phyloP scores from a whole-genome alignment of 2,888 invertebrate genomes.

The Caenorhabditis sp. region DNA sequence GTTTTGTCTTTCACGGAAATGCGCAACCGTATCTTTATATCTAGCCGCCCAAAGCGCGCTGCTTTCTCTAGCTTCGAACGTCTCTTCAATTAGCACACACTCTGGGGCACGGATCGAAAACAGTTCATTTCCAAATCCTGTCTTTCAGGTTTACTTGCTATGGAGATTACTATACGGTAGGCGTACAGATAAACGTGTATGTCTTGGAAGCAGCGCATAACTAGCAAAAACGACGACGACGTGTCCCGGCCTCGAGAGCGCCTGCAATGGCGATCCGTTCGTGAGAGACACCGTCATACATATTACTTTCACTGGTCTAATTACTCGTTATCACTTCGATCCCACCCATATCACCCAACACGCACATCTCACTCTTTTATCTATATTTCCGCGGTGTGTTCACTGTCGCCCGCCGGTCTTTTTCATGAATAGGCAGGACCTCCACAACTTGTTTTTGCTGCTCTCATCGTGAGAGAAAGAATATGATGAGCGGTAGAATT shows the following conservation, averaged over 20 bases:
- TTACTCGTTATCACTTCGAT: slow-evolving; percentile 47
- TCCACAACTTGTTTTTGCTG: slow-evolving; percentile 23
- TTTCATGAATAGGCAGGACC: slow-evolving; percentile 8
- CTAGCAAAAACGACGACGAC: slow-evolving; percentile 16
- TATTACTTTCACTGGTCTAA: slow-evolving; percentile 57
- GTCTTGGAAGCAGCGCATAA: slow-evolving; percentile 19
- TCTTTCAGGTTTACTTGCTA: slow-evolving; percentile 54
- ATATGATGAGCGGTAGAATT: slow-evolving; percentile 30
- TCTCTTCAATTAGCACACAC: slow-evolving; percentile 42
- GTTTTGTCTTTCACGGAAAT: slow-evolving; percentile 50
- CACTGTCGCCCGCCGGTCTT: slow-evolving; percentile 6
- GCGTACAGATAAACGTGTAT: slow-evolving; percentile 52
- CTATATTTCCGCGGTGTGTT: slow-evolving; percentile 8
- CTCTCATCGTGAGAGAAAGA: slow-evolving; percentile 26
- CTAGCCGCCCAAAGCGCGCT: slow-evolving; percentile 40
- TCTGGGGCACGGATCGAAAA: slow-evolving; percentile 35
- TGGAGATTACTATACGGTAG: slow-evolving; percentile 54
- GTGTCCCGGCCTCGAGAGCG: slow-evolving; percentile 4
- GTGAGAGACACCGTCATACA: slow-evolving; percentile 33
- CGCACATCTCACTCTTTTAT: slow-evolving; percentile 5
- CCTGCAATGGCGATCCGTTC: slow-evolving; percentile 5
- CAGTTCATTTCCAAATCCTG: slow-evolving; percentile 58
- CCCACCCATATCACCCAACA: slow-evolving; percentile 13
- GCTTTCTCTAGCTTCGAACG: slow-evolving; percentile 6
- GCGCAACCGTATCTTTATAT: slow-evolving; percentile 58